phyloP scores from a whole-genome alignment of 2,113 vertebrate species.

The Tringa solitaria region DNA sequence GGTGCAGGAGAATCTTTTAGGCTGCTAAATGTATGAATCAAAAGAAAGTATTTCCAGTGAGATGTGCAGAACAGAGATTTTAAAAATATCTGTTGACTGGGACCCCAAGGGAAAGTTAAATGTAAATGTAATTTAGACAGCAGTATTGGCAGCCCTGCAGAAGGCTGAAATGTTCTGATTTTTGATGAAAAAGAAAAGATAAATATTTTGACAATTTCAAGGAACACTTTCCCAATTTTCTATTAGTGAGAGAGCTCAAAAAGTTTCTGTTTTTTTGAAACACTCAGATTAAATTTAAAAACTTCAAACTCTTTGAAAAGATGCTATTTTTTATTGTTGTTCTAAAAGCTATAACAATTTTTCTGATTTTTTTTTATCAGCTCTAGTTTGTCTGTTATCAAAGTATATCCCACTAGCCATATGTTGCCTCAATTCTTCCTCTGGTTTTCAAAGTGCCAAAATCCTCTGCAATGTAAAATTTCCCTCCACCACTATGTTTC shows the following conservation, averaged over 20 bases:
- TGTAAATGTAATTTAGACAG: conserved; percentile 34
- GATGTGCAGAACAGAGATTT: not conserved
- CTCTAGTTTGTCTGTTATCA: accelerated
- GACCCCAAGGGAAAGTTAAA: conserved; percentile 39
- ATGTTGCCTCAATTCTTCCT: not conserved
- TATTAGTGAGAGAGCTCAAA: not conserved
- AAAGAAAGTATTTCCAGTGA: conserved; percentile 2
- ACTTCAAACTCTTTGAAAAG: conserved; percentile 9
- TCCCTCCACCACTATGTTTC: not conserved
- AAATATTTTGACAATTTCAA: conserved; percentile 60
- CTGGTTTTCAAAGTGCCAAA: not conserved
- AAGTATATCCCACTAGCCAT: not conserved
- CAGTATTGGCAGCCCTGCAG: conserved; percentile 26
- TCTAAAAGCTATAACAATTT: not conserved
- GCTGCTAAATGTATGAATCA: not conserved
- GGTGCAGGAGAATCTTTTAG: not conserved
- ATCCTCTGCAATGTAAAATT: not conserved
- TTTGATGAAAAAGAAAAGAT: conserved; percentile 28
- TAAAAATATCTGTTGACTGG: conserved; percentile 48
- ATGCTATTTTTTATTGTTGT: conserved; percentile 14
- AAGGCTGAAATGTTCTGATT: conserved; percentile 50
- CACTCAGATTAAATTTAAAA: conserved; percentile 13
- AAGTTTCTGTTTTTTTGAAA: conserved; percentile 58
- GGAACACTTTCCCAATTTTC: conserved; percentile 14
- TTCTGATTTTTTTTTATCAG: not conserved